Conservation (phyloP, 2,113 vertebrate species). For the Otus sunia region DNA sequence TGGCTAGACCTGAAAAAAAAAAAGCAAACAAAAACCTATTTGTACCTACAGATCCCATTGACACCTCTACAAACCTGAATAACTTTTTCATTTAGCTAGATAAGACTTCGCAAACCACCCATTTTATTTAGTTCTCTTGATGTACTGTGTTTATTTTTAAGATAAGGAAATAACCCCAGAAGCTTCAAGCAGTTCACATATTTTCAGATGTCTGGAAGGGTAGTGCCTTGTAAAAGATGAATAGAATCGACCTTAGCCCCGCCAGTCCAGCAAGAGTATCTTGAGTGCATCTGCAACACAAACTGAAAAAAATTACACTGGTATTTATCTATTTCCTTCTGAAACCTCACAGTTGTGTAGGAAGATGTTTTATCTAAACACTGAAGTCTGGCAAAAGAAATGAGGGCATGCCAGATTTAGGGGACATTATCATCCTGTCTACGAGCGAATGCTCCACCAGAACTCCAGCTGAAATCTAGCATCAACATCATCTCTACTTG, state of each 20-base stretch:
- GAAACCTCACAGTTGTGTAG: background rate
- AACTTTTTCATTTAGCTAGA: background rate
- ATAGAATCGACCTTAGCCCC: background rate
- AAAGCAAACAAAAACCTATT: background rate
- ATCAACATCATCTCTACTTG: background rate
- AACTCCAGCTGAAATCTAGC: background rate
- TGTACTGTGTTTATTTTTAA: background rate
- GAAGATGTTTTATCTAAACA: background rate
- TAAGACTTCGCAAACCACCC: background rate
- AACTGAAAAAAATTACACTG: background rate
- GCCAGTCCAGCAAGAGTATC: rapidly evolving
- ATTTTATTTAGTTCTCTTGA: background rate
- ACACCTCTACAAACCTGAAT: background rate
- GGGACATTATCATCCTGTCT: background rate
- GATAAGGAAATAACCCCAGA: background rate
- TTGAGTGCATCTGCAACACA: background rate
- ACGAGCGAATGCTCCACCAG: background rate
- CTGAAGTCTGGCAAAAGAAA: background rate
- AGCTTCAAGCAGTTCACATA: background rate
- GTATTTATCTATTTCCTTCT: background rate
- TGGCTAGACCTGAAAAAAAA: background rate
- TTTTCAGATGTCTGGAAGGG: background rate
- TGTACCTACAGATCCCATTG: background rate
- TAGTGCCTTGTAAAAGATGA: background rate
- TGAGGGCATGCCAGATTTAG: background rate